phyloP scores from a whole-genome alignment of 2,113 vertebrate genomes.

The Athene noctua region DNA sequence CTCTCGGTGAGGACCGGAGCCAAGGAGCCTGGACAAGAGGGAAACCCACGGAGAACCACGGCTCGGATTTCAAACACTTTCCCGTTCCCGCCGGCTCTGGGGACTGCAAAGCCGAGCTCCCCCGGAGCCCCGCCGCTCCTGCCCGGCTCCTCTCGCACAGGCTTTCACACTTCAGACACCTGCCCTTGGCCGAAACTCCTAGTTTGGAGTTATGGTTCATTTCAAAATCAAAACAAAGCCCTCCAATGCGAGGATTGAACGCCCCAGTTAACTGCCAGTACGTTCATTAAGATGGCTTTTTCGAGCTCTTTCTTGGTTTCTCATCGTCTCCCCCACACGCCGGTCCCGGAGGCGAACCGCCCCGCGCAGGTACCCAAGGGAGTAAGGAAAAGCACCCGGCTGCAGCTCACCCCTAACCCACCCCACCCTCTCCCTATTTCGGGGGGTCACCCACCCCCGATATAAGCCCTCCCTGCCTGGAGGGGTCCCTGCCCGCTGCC shows the following conservation, averaged over 20 bases:
- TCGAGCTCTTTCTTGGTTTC: background rate
- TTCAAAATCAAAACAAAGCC: background rate
- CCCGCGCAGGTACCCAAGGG: fast-evolving
- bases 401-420: background rate
- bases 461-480: background rate
- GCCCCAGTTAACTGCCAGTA: background rate
- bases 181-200: background rate
- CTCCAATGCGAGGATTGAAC: fast-evolving
- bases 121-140: fast-evolving
- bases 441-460: background rate
- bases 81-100: background rate
- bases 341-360: fast-evolving
- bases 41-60: background rate
- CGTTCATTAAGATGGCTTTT: fast-evolving
- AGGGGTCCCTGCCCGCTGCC: background rate
- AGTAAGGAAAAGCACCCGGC: background rate
- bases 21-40: no score
- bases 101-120: background rate
- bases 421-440: background rate
- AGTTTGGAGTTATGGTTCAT: fast-evolving
- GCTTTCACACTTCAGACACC: fast-evolving
- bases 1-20: background rate
- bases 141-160: background rate
- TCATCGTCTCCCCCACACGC: background rate
- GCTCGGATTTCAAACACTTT: background rate